These are phyloP conservation scores for Rallus limicola DNA, from an alignment of 2,113 vertebrate species.

Conservation along the genomic window DNA sequence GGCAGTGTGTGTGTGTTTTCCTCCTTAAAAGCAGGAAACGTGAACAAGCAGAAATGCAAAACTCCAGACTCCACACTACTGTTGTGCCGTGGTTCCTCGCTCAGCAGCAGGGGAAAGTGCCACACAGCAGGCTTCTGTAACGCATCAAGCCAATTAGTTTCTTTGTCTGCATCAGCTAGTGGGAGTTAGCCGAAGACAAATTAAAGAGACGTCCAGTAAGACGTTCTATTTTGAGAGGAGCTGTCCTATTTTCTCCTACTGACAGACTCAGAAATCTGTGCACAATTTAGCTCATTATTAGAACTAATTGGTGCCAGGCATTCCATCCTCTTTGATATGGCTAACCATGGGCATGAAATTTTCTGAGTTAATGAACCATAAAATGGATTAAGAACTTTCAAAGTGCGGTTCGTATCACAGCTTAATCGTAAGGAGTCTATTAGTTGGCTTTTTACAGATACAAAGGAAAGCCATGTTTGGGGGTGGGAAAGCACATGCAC, in stretches of 20 bases:
- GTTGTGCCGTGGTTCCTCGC: neutral
- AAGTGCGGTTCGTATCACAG: conserved; percentile 35
- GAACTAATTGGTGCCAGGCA: conserved; percentile 68
- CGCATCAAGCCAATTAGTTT: conserved; percentile 6
- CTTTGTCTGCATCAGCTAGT: neutral
- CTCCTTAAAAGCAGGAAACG: accelerated
- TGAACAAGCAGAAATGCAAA: neutral
- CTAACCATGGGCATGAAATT: conserved; percentile 40
- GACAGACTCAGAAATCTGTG: conserved; percentile 11
- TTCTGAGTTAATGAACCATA: conserved; percentile 51
- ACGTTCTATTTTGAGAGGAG: neutral
- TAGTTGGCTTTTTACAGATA: neutral
- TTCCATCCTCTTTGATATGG: conserved; percentile 52
- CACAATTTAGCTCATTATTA: conserved; percentile 59
- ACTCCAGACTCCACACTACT: accelerated
- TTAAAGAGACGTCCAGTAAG: neutral
- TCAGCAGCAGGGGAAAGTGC: neutral
- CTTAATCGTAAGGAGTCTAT: conserved; percentile 3
- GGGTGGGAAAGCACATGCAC: neutral
- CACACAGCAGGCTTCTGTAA: neutral
- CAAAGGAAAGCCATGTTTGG: neutral
- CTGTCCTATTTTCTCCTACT: conserved; percentile 26
- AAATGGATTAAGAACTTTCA: conserved; percentile 48
- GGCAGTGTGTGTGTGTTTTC: accelerated
- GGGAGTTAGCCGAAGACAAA: conserved; percentile 2